Base-by-base conservation (phyloP, 2,797 vertebrate genomes). In the Neostethus bicornis region DNA sequence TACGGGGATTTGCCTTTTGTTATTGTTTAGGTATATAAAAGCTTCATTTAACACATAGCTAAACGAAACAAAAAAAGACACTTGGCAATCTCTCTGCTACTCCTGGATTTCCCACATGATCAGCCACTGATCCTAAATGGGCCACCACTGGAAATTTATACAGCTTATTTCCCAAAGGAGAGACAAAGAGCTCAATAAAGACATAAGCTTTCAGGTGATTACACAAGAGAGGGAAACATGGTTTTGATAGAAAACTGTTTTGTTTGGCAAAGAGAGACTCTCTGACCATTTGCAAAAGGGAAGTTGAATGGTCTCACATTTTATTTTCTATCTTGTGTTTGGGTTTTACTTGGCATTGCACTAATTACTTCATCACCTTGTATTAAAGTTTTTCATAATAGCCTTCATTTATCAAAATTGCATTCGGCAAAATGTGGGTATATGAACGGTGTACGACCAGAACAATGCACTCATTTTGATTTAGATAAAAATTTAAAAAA, bases 81-180 rank as follows among this genome's bases (percentile, higher is more conserved):
- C 29, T 13, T 13, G 34, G 2, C 16, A 13, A 14, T 50, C 20
- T 23, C 23, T 10, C 16, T 19, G 31, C 23, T 55, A 7, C 7
- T 26, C 19, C 14, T 25, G 41, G 35, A 32, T 50, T 42, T 20
- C 16, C 29, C 37, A 31, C 28, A 48, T 48, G n/a, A 48, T 16
- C 39, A 20, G 20, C 16, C 23, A 31, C 16, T 58, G 39, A 41
- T 25, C 29, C 6, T 20, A 20, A 41, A 19, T 2, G 11, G 4
- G 39, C 39, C 11, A 7, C 11, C 41, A 39, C 21, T 11, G 19
- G 39, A 21, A 41, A 41, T 41, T 13, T 41, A 41, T 41, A 21
- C 20, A 41, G 19, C 19, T 41, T 21, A 41, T 41, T 41, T 41
- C 39, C 39, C 11, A 20, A 5, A 21, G 39, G 20, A 21, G 13